phyloP scores from a whole-genome alignment of 2,888 invertebrate genomes.

The Balanococcus diminutus region DNA sequence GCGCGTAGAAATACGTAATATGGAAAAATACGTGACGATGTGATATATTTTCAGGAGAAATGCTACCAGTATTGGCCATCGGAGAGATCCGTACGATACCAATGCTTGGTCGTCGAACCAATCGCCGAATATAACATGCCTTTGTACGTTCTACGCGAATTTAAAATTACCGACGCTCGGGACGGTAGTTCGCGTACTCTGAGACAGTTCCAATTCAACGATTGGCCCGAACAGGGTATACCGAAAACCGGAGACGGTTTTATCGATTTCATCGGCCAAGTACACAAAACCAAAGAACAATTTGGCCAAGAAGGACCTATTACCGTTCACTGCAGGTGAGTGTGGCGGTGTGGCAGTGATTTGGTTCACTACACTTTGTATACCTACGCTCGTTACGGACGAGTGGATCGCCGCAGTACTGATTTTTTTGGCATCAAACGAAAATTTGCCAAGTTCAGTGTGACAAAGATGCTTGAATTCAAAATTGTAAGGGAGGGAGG shows the following conservation, averaged over 20 bases:
- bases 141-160: slow-evolving; percentile 97
- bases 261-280: slow-evolving; percentile 98
- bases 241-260: slow-evolving; percentile 98
- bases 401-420: too few relatives aligned
- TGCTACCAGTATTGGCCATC: slow-evolving; percentile 99
- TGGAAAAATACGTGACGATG: not conserved
- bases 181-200: slow-evolving; percentile 96
- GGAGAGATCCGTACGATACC: slow-evolving; percentile 94
- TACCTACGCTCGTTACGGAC: too few relatives aligned
- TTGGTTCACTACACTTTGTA: too few relatives aligned
- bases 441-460: too few relatives aligned
- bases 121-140: slow-evolving; percentile 99
- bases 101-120: slow-evolving; percentile 98
- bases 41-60: slow-evolving; percentile 82
- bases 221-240: slow-evolving; percentile 96
- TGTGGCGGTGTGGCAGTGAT: too few relatives aligned
- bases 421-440: too few relatives aligned
- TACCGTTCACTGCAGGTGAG: slow-evolving; percentile 92
- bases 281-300: slow-evolving; percentile 99
- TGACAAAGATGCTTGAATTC: too few relatives aligned
- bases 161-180: slow-evolving; percentile 97
- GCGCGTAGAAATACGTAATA: not conserved
- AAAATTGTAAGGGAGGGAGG: too few relatives aligned
- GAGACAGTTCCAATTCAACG: slow-evolving; percentile 94
- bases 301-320: slow-evolving; percentile 99